Conservation (phyloP, 2,113 vertebrate genomes). For the Cyprinodon variegatus region DNA sequence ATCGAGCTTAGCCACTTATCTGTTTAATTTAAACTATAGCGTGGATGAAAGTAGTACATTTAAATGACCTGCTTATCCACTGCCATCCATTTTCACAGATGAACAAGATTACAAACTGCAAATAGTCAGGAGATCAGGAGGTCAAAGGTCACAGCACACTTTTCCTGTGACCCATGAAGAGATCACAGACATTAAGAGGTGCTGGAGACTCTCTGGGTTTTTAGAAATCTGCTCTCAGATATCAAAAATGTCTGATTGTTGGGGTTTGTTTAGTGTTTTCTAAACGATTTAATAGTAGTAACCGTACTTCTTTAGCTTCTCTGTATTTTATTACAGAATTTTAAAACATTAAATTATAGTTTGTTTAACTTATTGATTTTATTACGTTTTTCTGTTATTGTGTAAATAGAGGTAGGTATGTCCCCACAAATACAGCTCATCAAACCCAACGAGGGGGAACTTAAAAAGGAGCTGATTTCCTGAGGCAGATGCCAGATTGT, state of each 20-base stretch:
- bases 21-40: not conserved
- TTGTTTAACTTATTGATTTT: not conserved
- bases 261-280: not conserved
- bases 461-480: too few relatives aligned
- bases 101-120: constrained; percentile 41
- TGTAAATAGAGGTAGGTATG: not conserved
- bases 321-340: too few relatives aligned
- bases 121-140: constrained; percentile 34
- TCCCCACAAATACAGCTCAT: too few relatives aligned
- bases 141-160: constrained; percentile 67
- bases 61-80: constrained; percentile 8
- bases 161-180: constrained; percentile 59
- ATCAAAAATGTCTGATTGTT: not conserved
- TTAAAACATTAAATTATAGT: too few relatives aligned
- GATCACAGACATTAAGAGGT: constrained; percentile 45
- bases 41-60: not conserved
- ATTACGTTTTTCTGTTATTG: not conserved
- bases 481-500: too few relatives aligned
- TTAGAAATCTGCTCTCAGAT: constrained; percentile 9
- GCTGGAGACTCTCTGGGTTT: constrained; percentile 23
- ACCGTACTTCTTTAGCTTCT: not conserved
- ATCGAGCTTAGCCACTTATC: not conserved
- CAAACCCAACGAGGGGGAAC: too few relatives aligned
- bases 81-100: constrained; percentile 27
- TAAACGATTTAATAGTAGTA: not conserved